Percentiles rank a stretch among this genome's conserved stretches.
These are phyloP conservation scores for Pomatorhinus ruficollis DNA, from an alignment of 2,113 vertebrate species.

Conservation along the genomic window DNA sequence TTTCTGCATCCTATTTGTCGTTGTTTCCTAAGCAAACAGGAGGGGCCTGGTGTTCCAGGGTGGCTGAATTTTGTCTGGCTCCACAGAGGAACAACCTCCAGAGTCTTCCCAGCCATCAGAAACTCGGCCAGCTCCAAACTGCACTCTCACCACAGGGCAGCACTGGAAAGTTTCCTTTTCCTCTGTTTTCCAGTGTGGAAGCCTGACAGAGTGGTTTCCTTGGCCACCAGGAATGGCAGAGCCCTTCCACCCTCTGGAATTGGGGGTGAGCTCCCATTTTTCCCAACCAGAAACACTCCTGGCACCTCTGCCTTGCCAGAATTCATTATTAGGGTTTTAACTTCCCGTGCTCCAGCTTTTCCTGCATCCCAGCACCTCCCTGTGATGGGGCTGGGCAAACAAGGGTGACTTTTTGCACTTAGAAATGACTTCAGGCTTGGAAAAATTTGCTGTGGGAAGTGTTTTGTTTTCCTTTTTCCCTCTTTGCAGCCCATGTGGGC, in stretches of 20 bases:
- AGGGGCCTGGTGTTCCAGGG: background rate
- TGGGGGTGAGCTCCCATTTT: constrained; percentile 4
- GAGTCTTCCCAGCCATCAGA: background rate
- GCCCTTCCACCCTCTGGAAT: background rate
- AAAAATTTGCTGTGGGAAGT: constrained; percentile 8
- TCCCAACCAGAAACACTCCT: background rate
- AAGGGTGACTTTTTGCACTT: constrained; percentile 7
- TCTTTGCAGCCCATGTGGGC: background rate
- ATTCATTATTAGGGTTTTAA: background rate
- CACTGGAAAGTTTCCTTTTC: background rate
- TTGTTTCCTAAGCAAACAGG: background rate
- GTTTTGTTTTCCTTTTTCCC: constrained; percentile 15
- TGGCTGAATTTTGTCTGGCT: background rate
- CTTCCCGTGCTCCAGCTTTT: background rate
- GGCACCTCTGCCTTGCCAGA: background rate
- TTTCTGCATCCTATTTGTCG: background rate
- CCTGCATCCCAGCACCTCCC: background rate
- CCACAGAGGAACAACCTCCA: background rate
- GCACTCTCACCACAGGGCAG: background rate
- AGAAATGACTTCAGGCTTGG: constrained; percentile 28
- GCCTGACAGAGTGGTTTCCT: constrained; percentile 8
- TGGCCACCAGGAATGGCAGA: background rate
- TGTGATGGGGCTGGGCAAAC: background rate
- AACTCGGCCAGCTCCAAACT: background rate
- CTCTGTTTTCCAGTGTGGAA: background rate